Base-by-base conservation (phyloP, 2,888 invertebrate genomes). In the Gasteruption jaculator region DNA sequence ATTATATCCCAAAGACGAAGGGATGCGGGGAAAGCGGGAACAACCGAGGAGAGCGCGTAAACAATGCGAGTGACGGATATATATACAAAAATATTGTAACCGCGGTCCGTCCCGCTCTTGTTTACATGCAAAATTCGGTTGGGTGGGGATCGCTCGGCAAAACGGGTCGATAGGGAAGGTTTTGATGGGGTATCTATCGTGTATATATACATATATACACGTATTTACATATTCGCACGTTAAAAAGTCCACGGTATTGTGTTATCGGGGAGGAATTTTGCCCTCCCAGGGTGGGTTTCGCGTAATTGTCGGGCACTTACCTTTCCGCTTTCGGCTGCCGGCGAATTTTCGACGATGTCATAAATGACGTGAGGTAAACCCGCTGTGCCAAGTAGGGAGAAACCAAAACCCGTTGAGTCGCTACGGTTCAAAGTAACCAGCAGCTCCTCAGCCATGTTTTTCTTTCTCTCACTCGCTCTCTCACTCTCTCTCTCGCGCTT, bases 341-440 rank as follows among this genome's bases (percentile, higher is more conserved):
- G 91, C 61, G 91, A 92, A 75, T 91, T 89, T 74, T 91, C 91
- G 70, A 90, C 82, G 71, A 92, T 91, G 76, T 91, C 86, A 77
- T 91, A 91, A 73, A 92, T 90, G 72, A 92, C 88, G 71, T 91
- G 91, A 70, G 91, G 91, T 74, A 90, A 82, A 73, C 90, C 91
- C 69, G 89, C 88, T 74, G 89, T 87, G 57, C 91, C 90, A 68
- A 91, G 81, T 65, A 92, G 77, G 63, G 91, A 91, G 78, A 92
- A 91, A 65, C 92, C 92, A 72, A 91, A 87, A 71, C 91, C 90
- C 73, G 84, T 81, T 76, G 83, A 83, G 77, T 88, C 88, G 80
- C 84, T 86, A 72, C 87, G 84, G 76, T 83, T 86, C 75, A 90
- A 79, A 75, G 86, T 86, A 77, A 90, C 88, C 77, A 85, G 81